Conservation (phyloP, 1,140 invertebrate species). For the Agrilus planipennis region DNA sequence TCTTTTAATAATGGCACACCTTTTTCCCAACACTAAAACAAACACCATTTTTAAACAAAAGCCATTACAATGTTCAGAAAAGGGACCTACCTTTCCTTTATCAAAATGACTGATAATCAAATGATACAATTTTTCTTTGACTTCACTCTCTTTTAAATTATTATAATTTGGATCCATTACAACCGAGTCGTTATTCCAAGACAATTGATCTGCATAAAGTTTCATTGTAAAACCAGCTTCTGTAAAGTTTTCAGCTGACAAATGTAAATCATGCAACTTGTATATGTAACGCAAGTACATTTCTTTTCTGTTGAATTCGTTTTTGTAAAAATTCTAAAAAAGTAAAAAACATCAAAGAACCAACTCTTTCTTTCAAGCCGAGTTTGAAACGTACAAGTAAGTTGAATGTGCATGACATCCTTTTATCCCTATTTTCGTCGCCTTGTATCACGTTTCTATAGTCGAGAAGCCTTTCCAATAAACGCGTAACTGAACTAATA, state of each 20-base stretch:
- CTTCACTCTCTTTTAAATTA: slow-evolving; percentile 71
- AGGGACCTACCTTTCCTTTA: slow-evolving; percentile 63
- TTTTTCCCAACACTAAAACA: slow-evolving; percentile 82
- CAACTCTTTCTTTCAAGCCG: not conserved
- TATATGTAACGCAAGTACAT: slow-evolving; percentile 97
- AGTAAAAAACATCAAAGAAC: no score
- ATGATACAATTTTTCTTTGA: slow-evolving; percentile 88
- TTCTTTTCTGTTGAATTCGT: slow-evolving; percentile 88
- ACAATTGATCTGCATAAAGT: slow-evolving; percentile 81
- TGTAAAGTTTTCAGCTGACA: slow-evolving; percentile 87
- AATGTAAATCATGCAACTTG: slow-evolving; percentile 88
- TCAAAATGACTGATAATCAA: slow-evolving; percentile 92
- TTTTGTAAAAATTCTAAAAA: slow-evolving; percentile 90
- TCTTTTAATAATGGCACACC: slow-evolving; percentile 89
- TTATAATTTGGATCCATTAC: slow-evolving; percentile 51
- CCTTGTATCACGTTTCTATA: slow-evolving; percentile 87
- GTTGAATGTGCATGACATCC: slow-evolving; percentile 96
- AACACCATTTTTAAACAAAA: slow-evolving; percentile 4
- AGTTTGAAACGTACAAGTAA: slow-evolving; percentile 53
- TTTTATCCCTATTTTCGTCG: slow-evolving; percentile 82
- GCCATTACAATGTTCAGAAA: not conserved
- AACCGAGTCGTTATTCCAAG: slow-evolving; percentile 66
- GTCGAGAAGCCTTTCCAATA: slow-evolving; percentile 80
- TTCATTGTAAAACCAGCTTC: slow-evolving; percentile 94
- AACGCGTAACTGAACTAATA: slow-evolving; percentile 78